Conservation (phyloP, 2,797 vertebrate species). For the Mycteria americana region DNA sequence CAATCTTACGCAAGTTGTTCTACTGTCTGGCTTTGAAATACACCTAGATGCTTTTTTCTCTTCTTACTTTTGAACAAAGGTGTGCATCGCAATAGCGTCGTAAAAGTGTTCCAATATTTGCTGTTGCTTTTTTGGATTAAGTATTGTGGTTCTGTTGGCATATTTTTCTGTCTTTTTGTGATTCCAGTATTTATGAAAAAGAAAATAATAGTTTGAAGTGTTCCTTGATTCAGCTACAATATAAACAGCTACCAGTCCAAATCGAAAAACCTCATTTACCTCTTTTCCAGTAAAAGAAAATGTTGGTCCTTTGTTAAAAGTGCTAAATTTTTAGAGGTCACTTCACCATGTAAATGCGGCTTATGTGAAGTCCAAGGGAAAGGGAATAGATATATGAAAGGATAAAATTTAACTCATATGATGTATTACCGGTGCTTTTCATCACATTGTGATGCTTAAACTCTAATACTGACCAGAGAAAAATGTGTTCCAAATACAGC, state of each 20-base stretch:
- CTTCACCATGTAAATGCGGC: background rate
- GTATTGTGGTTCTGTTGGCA: background rate
- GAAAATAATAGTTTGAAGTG: background rate
- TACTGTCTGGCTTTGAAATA: background rate
- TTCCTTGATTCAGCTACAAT: slow-evolving; percentile 14
- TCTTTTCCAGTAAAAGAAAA: slow-evolving; percentile 55
- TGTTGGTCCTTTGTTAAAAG: slow-evolving; percentile 27
- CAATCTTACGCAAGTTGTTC: background rate
- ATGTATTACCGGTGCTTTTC: background rate
- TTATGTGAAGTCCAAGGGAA: background rate
- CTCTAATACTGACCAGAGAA: background rate
- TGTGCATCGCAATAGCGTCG: accelerated
- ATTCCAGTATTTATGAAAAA: background rate
- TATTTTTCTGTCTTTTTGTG: background rate
- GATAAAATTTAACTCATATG: background rate
- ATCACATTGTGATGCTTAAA: background rate
- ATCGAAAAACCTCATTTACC: background rate
- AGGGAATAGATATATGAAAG: background rate
- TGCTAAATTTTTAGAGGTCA: slow-evolving; percentile 11
- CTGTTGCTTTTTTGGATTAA: background rate
- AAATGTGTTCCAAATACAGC: background rate
- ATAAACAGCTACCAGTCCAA: background rate
- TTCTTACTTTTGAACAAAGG: background rate
- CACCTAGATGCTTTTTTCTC: background rate
- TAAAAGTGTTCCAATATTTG: background rate